phyloP scores from a whole-genome alignment of 2,888 invertebrate species.

The Tethea ocularis region DNA sequence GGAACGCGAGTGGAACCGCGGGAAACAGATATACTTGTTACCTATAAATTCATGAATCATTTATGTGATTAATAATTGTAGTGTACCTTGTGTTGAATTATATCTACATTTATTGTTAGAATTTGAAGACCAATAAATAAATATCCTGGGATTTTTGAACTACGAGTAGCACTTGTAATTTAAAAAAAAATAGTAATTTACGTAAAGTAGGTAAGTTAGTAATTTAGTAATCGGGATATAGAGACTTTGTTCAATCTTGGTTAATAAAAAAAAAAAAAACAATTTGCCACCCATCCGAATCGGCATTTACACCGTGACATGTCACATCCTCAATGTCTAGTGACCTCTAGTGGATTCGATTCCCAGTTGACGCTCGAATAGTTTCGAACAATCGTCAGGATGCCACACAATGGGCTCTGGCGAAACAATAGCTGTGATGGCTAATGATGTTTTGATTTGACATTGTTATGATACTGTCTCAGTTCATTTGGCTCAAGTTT shows the following conservation, averaged over 20 bases:
- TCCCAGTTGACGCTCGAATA: slow-evolving; percentile 33
- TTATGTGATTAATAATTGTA: too few relatives aligned
- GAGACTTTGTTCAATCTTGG: too few relatives aligned
- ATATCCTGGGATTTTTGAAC: too few relatives aligned
- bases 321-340: slow-evolving; percentile 31
- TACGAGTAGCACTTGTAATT: too few relatives aligned
- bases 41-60: too few relatives aligned
- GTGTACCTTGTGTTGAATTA: too few relatives aligned
- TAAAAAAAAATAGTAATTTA: too few relatives aligned
- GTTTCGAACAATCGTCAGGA: slow-evolving; percentile 26
- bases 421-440: slow-evolving; percentile 15
- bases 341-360: slow-evolving; percentile 38
- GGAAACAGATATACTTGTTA: too few relatives aligned
- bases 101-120: too few relatives aligned
- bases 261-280: neutral
- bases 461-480: neutral
- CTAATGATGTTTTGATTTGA: slow-evolving; percentile 5
- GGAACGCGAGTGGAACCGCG: too few relatives aligned
- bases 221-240: neutral
- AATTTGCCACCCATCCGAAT: slow-evolving; percentile 14
- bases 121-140: too few relatives aligned
- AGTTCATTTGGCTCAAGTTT: neutral
- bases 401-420: slow-evolving; percentile 19
- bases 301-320: slow-evolving; percentile 29
- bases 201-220: neutral